These are phyloP conservation scores for Bolinopsis microptera DNA, from an alignment of 37 sponge, comb jelly and placozoan genomes.

Conservation along the genomic window DNA sequence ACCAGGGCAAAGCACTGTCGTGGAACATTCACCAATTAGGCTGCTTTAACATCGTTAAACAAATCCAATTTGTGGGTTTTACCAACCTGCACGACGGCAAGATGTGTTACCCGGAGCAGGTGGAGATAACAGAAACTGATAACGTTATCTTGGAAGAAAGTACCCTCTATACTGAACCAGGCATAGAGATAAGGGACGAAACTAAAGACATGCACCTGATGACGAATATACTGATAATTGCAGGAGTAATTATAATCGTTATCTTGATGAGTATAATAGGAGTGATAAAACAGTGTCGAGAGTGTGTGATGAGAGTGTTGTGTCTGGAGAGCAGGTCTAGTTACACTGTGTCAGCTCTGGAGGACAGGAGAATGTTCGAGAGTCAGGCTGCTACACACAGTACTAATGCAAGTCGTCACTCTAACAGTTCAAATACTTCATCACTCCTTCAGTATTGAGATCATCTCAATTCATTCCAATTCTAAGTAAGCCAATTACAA, in stretches of 20 bases:
- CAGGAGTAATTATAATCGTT: background rate
- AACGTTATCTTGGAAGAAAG: background rate
- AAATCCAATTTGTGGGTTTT: background rate
- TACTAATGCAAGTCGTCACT: background rate
- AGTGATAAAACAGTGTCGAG: background rate
- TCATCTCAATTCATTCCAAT: no score
- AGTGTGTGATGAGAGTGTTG: background rate
- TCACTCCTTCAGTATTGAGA: background rate
- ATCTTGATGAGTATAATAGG: background rate
- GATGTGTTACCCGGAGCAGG: background rate
- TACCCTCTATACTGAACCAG: no score
- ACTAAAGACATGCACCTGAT: background rate
- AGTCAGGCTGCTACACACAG: background rate
- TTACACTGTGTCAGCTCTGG: background rate
- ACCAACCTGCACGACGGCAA: background rate
- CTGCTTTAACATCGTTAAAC: slow-evolving; percentile 26
- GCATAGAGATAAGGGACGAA: background rate
- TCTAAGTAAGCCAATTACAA: no score
- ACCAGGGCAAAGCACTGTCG: background rate
- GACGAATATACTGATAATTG: slow-evolving; percentile 2
- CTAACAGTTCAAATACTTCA: background rate
- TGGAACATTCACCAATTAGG: background rate
- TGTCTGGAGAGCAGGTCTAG: background rate
- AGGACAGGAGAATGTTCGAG: background rate
- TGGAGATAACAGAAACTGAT: background rate